A percentile compares a stretch with the other conserved stretches of the same genome.
phyloP scores from a whole-genome alignment of 2,888 invertebrate species.

The Leptodirus hochenwartii region DNA sequence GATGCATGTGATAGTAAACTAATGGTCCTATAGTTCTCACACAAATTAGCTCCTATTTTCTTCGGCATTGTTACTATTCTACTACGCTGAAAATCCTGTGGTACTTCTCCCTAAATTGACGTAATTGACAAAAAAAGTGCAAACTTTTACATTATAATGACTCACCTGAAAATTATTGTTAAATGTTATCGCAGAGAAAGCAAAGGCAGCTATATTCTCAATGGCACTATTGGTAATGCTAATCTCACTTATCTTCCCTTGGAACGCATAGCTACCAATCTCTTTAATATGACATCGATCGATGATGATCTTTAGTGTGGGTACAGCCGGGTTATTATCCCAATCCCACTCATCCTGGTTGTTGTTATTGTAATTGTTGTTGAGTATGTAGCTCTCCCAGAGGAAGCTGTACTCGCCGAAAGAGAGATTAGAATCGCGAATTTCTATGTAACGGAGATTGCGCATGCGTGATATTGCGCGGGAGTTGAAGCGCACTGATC shows the following conservation, averaged over 20 bases:
- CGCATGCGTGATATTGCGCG: constrained; percentile 40
- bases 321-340: constrained; percentile 18
- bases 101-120: too few species aligned
- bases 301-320: constrained; percentile 26
- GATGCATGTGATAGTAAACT: too few species aligned
- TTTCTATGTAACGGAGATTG: constrained; percentile 41
- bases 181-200: constrained; percentile 41
- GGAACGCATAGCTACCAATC: constrained; percentile 39
- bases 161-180: too few species aligned
- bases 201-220: constrained; percentile 45
- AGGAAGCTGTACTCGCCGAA: constrained; percentile 41
- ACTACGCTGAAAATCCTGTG: too few species aligned
- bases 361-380: too few species aligned
- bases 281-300: constrained; percentile 26
- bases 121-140: too few species aligned
- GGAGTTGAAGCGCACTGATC: constrained; percentile 35
- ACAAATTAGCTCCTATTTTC: too few species aligned
- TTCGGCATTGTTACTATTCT: too few species aligned
- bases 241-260: constrained; percentile 53
- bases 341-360: constrained; percentile 17
- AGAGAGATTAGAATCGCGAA: constrained; percentile 40
- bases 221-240: constrained; percentile 42
- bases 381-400: constrained; percentile 30
- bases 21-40: too few species aligned
- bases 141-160: too few species aligned